These are phyloP conservation scores for Alexandromys fortis DNA, from an alignment of 2,113 vertebrate species.

Conservation along the genomic window DNA sequence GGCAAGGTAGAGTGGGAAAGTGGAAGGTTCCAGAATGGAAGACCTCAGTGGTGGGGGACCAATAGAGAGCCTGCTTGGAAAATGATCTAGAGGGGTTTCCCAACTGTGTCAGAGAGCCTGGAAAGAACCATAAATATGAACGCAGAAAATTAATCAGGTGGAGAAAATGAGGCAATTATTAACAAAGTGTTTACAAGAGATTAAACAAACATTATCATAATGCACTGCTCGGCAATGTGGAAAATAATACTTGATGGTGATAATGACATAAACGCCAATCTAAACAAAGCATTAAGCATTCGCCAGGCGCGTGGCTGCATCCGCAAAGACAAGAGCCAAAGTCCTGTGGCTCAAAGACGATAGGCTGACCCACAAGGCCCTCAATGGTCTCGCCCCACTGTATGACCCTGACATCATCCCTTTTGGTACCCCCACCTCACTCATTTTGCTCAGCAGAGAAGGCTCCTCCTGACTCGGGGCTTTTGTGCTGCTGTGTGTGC, in stretches of 20 bases:
- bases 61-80: background rate
- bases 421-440: accelerated
- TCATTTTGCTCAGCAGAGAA: background rate
- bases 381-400: too few species aligned
- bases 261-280: background rate
- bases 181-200: conserved; percentile 5
- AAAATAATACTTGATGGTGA: conserved; percentile 11
- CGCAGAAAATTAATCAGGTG: conserved; percentile 38
- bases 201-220: conserved; percentile 41
- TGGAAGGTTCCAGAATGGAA: background rate
- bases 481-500: background rate
- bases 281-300: background rate
- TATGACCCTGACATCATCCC: background rate
- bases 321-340: background rate
- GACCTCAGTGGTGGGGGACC: background rate
- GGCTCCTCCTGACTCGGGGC: background rate
- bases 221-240: background rate
- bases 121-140: background rate
- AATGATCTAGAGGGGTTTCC: background rate
- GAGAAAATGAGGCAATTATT: conserved; percentile 48
- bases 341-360: background rate
- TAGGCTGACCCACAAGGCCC: background rate
- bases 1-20: background rate
- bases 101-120: background rate
- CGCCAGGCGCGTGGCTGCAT: background rate